Conservation (phyloP, 2,797 vertebrate genomes). For the Australoheros facetus region DNA sequence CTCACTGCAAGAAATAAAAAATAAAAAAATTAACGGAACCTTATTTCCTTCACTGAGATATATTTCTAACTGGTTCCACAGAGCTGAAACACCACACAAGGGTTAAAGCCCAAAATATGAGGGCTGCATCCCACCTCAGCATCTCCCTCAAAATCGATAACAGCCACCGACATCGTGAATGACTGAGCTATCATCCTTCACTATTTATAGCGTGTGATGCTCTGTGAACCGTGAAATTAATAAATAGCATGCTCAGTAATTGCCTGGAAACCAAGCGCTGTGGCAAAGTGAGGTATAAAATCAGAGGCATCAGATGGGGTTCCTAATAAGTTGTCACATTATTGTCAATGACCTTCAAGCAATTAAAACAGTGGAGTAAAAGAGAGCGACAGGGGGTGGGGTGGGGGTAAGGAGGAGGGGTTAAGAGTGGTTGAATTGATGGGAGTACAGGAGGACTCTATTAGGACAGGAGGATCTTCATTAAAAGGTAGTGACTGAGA, state of each 20-base stretch:
- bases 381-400: constrained; percentile 27
- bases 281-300: constrained; percentile 80
- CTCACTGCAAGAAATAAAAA: neutral
- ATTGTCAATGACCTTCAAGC: constrained; percentile 86
- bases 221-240: constrained; percentile 86
- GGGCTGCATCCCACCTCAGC: constrained; percentile 55
- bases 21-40: neutral
- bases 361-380: constrained; percentile 78
- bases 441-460: constrained; percentile 60
- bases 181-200: constrained; percentile 80
- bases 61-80: neutral
- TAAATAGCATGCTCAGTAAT: constrained; percentile 86
- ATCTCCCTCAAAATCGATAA: constrained; percentile 80
- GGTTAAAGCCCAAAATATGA: constrained; percentile 51
- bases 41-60: neutral
- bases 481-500: constrained; percentile 62
- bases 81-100: constrained; percentile 5
- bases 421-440: constrained; percentile 66
- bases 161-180: constrained; percentile 73
- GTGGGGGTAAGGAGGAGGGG: constrained; percentile 53
- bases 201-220: constrained; percentile 84
- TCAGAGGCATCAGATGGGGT: constrained; percentile 79
- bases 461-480: constrained; percentile 65
- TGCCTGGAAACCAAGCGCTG: constrained; percentile 81
- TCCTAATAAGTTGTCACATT: constrained; percentile 86